phyloP scores from a whole-genome alignment of 2,113 vertebrate genomes.

The Oophaga pumilio region DNA sequence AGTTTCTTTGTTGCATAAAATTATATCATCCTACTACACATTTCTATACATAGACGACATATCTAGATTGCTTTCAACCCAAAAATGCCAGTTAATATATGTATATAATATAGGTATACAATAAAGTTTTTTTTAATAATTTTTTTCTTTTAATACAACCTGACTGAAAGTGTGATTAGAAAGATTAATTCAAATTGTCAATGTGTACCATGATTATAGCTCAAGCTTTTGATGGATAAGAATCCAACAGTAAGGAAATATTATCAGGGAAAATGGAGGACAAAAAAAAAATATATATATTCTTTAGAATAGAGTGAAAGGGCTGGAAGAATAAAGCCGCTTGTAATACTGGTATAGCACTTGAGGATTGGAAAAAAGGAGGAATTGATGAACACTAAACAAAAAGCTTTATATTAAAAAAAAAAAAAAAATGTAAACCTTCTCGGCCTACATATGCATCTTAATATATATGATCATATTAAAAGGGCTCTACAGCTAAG shows the following conservation, averaged over 20 bases:
- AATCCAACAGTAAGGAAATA: constrained; percentile 14
- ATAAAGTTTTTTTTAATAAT: constrained; percentile 26
- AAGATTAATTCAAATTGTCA: constrained; percentile 45
- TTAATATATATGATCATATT: not conserved
- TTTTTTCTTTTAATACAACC: constrained; percentile 34
- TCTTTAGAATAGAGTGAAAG: not conserved
- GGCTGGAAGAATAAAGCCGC: not conserved
- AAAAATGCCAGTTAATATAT: constrained; percentile 47
- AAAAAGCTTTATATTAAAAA: not conserved
- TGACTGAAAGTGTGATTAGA: constrained; percentile 42
- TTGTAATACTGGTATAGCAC: constrained; percentile 38
- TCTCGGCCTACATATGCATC: too few species aligned
- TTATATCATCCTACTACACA: constrained; percentile 50
- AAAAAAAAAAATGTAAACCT: not conserved
- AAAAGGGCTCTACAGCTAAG: not conserved
- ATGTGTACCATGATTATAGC: constrained; percentile 24
- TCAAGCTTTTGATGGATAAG: constrained; percentile 45
- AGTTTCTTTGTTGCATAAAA: constrained; percentile 44
- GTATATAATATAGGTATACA: constrained; percentile 50
- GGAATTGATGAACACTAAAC: not conserved
- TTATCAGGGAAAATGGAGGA: not conserved
- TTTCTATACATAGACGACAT: constrained; percentile 49
- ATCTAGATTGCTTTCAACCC: constrained; percentile 44
- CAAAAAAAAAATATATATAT: constrained; percentile 18
- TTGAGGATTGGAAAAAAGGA: constrained; percentile 60